Evolutionary conservation across 1,140 invertebrate genomes (phyloP).

Genomic region (Lerema accius): DNA sequence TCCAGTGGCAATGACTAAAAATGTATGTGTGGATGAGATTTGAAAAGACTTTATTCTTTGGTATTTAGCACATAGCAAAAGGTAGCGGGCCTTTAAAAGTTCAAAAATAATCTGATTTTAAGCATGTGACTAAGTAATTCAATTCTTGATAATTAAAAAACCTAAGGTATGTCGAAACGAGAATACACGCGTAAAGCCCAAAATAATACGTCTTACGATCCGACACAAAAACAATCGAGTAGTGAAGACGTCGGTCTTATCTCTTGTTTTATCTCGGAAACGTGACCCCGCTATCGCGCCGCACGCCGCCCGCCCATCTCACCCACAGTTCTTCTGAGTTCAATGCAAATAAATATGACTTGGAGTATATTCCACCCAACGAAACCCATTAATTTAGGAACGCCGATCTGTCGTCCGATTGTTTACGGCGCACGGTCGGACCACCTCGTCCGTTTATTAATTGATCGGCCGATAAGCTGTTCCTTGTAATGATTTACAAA

Average conservation of each 20-base stretch:
- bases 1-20: too few relatives aligned
- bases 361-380: conserved; percentile 46
- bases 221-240: conserved; percentile 60
- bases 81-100: too few relatives aligned
- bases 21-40: too few relatives aligned
- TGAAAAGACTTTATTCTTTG: too few relatives aligned
- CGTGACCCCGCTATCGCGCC: conserved; percentile 66
- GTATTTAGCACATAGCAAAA: too few relatives aligned
- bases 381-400: conserved; percentile 66
- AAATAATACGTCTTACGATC: conserved; percentile 44
- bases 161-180: too few relatives aligned
- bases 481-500: conserved; percentile 24
- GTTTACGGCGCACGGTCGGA: conserved; percentile 55
- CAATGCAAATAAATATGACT: conserved; percentile 64
- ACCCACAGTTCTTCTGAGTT: conserved; percentile 51
- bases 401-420: conserved; percentile 62
- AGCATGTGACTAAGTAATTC: too few relatives aligned
- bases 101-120: too few relatives aligned
- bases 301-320: conserved; percentile 61
- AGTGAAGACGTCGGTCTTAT: conserved; percentile 63
- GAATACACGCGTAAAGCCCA: conserved; percentile 18
- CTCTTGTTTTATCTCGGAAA: conserved; percentile 63
- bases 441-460: conserved; percentile 70
- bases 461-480: conserved; percentile 62
- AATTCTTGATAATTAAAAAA: too few relatives aligned